Evolutionary conservation across 2,797 vertebrate species (phyloP).

Genomic region (Malacoraja senta): DNA sequence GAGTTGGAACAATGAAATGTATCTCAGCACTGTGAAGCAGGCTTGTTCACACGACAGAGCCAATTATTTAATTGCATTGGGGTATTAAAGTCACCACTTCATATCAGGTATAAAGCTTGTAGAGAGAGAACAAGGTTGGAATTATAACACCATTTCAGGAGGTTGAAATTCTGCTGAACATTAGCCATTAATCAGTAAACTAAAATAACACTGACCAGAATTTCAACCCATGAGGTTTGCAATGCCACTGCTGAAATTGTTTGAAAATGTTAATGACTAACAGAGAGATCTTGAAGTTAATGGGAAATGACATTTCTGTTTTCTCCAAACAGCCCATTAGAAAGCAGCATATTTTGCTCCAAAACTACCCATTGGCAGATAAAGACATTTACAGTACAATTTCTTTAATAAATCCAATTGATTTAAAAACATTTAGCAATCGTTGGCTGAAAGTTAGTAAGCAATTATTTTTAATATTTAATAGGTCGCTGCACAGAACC

Average conservation of each 20-base stretch:
- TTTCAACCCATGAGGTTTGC: background rate
- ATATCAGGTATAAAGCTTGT: background rate
- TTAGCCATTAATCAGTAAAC: background rate
- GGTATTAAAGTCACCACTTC: background rate
- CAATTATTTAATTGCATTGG: background rate
- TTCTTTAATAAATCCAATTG: conserved; percentile 3
- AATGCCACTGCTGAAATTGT: background rate
- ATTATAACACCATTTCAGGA: background rate
- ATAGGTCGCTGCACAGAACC: background rate
- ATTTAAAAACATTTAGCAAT: background rate
- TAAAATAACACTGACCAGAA: background rate
- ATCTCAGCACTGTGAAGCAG: background rate
- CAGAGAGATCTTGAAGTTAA: background rate
- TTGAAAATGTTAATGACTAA: background rate
- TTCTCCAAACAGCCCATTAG: background rate
- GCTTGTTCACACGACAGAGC: background rate
- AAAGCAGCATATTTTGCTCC: background rate
- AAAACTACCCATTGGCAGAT: background rate
- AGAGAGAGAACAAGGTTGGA: background rate
- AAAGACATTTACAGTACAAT: background rate
- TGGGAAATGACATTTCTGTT: background rate
- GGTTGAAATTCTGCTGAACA: background rate
- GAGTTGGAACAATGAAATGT: background rate
- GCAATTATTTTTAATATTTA: background rate
- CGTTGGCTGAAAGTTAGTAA: background rate